Conservation (phyloP, 2,113 vertebrate genomes). For the Xyrauchen texanus region DNA sequence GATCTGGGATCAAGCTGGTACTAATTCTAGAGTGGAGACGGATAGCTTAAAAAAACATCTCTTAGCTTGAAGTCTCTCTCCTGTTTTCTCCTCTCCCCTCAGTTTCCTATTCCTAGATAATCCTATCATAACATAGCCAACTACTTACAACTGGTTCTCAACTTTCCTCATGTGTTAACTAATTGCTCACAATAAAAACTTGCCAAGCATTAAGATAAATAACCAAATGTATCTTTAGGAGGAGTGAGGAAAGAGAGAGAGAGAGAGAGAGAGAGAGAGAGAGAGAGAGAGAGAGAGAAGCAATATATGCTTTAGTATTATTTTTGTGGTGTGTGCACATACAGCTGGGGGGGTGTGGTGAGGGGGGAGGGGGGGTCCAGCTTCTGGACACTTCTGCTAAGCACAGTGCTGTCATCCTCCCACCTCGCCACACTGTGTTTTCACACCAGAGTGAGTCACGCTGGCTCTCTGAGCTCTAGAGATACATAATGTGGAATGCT, state of each 20-base stretch:
- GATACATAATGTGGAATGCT: slow-evolving; percentile 52
- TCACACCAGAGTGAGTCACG: slow-evolving; percentile 73
- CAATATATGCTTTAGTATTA: slow-evolving; percentile 36
- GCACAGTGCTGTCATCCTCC: slow-evolving; percentile 77
- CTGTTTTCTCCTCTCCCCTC: background rate
- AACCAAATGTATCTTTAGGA: background rate
- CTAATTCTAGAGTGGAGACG: slow-evolving; percentile 17
- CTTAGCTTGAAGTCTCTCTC: slow-evolving; percentile 25
- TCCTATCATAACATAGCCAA: slow-evolving; percentile 34
- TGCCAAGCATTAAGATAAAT: slow-evolving; percentile 19
- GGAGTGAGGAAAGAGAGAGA: slow-evolving; percentile 8
- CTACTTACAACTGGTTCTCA: slow-evolving; percentile 33
- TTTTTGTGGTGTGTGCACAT: slow-evolving; percentile 49
- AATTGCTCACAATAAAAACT: slow-evolving; percentile 20
- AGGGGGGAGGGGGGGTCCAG: slow-evolving; percentile 51
- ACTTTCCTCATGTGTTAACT: slow-evolving; percentile 26
- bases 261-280: too few species aligned
- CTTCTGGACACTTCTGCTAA: slow-evolving; percentile 68
- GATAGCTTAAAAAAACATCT: background rate
- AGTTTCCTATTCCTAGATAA: slow-evolving; percentile 34
- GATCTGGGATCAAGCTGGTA: slow-evolving; percentile 39
- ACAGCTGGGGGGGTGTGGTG: slow-evolving; percentile 44
- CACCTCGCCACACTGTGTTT: slow-evolving; percentile 68
- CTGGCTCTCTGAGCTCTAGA: slow-evolving; percentile 53
- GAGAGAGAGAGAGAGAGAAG: slow-evolving; percentile 13